phyloP scores from a whole-genome alignment of 2,888 invertebrate species.

The Eucriotettix oculatus region DNA sequence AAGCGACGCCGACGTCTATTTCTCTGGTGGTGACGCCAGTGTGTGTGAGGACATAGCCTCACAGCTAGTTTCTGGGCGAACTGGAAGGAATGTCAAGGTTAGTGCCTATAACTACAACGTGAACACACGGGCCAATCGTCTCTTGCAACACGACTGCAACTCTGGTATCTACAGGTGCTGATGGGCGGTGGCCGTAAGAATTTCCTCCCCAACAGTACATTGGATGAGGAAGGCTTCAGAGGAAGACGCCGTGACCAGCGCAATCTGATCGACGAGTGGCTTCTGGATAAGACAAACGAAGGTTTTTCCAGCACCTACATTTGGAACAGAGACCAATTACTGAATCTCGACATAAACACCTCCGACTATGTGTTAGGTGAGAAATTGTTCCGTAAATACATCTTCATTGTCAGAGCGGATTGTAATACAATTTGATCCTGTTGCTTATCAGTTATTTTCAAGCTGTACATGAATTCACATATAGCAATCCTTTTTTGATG shows the following conservation, averaged over 20 bases:
- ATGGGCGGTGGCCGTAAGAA: conserved; percentile 58
- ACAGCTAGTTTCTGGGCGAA: conserved; percentile 46
- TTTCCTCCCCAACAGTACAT: conserved; percentile 38
- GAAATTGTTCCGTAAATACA: neutral
- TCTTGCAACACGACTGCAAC: neutral
- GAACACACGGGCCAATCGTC: neutral
- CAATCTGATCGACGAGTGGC: conserved; percentile 53
- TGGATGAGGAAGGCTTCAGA: conserved; percentile 32
- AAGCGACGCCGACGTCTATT: conserved; percentile 39
- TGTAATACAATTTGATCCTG: too few species aligned
- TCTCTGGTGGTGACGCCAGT: conserved; percentile 29
- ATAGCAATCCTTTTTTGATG: too few species aligned
- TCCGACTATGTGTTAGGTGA: conserved; percentile 50
- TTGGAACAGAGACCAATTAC: conserved; percentile 36
- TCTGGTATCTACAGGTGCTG: conserved; percentile 36
- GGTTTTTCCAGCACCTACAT: conserved; percentile 31
- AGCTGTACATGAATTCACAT: too few species aligned
- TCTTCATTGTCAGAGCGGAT: too few species aligned
- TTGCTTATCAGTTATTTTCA: too few species aligned
- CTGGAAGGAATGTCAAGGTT: conserved; percentile 53
- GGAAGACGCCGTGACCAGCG: conserved; percentile 45
- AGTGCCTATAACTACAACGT: conserved; percentile 9
- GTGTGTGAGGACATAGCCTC: conserved; percentile 55
- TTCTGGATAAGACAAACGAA: conserved; percentile 25
- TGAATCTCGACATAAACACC: conserved; percentile 28